Percentiles rank a stretch among this genome's conserved stretches.
Conservation (phyloP, 2,888 invertebrate species). For the Arctia plantaginis region DNA sequence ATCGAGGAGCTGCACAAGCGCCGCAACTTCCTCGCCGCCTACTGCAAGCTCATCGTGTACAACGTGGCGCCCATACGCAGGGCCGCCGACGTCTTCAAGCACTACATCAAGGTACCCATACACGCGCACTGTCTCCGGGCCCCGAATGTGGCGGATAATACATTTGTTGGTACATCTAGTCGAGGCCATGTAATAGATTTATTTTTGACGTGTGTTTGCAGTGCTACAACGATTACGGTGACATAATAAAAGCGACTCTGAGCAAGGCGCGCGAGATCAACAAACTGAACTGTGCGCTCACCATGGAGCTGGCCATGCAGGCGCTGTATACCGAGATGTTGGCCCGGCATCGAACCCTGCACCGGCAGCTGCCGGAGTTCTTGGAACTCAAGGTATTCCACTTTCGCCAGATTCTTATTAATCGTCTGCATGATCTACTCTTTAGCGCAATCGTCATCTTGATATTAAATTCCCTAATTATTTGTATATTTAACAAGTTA, state of each 20-base stretch:
- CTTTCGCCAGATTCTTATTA: no score
- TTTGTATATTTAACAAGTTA: no score
- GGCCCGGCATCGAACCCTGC: constrained; percentile 77
- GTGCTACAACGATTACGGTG: constrained; percentile 99
- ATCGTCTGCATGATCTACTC: no score
- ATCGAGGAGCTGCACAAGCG: constrained; percentile 99
- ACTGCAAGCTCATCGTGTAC: constrained; percentile 99
- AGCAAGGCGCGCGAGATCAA: constrained; percentile 99
- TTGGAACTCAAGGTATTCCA: constrained; percentile 92
- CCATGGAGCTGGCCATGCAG: constrained; percentile 96
- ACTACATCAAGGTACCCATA: constrained; percentile 94
- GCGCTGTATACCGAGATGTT: constrained; percentile 93
- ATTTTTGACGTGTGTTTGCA: constrained; percentile 60
- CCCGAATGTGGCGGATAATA: no score
- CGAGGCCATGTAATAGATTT: no score
- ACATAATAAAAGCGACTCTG: constrained; percentile 98
- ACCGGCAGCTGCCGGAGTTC: constrained; percentile 93
- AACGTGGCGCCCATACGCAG: constrained; percentile 97
- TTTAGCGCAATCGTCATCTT: no score
- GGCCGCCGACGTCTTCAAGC: constrained; percentile 98
- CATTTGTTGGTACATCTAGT: no score
- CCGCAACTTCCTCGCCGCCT: constrained; percentile 97
- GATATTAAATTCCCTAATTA: no score
- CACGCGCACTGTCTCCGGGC: background rate
- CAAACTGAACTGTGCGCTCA: constrained; percentile 97